Percentiles rank a stretch among this genome's conserved stretches.
Conservation (phyloP, 2,113 vertebrate species). For the Telmatochromis brichardi region DNA sequence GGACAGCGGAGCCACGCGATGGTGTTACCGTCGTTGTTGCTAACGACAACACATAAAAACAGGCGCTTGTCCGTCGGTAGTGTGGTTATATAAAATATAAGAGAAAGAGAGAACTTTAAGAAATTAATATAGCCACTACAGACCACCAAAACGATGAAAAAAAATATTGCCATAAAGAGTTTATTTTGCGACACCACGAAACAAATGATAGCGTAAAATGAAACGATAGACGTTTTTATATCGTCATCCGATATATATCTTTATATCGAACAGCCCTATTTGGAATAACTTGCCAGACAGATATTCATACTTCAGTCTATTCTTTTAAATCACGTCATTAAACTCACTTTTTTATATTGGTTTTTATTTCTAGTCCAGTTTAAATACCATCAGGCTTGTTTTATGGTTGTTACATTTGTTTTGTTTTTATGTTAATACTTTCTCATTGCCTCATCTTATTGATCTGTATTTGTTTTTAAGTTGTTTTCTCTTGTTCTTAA, state of each 20-base stretch:
- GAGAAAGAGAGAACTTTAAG: too few species aligned
- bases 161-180: too few species aligned
- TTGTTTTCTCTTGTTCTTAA: neutral
- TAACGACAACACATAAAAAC: too few species aligned
- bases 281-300: neutral
- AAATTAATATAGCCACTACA: too few species aligned
- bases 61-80: fast-evolving
- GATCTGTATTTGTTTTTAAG: neutral
- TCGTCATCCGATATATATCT: too few species aligned
- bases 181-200: too few species aligned
- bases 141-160: too few species aligned
- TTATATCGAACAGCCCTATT: too few species aligned
- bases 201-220: too few species aligned
- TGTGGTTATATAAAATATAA: too few species aligned
- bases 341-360: neutral
- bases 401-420: neutral
- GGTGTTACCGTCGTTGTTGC: fast-evolving
- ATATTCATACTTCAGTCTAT: neutral
- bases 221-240: too few species aligned
- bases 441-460: neutral
- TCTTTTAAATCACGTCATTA: fast-evolving
- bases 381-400: neutral
- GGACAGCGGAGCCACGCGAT: too few species aligned
- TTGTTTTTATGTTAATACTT: neutral
- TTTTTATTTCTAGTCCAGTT: neutral